Conservation (phyloP, 2,888 invertebrate genomes). For the Dimorphilus gyrociliatus region DNA sequence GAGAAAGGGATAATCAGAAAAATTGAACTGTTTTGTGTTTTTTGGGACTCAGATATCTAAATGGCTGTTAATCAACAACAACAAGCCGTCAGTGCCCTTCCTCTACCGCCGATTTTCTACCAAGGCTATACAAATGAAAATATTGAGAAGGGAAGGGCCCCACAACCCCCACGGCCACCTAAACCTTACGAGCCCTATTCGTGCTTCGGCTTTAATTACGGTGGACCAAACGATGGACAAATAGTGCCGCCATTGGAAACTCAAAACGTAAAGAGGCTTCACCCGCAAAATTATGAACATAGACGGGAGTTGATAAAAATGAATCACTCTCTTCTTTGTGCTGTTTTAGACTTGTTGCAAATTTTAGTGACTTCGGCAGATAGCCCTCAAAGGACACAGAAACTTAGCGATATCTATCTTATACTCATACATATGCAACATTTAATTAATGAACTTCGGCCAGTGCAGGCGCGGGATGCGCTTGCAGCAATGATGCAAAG, state of each 20-base stretch:
- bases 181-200: no score
- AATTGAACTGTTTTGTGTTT: no score
- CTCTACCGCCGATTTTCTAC: conserved; percentile 79
- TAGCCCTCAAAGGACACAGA: conserved; percentile 75
- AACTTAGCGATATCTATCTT: conserved; percentile 83
- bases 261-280: conserved; percentile 70
- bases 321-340: conserved; percentile 81
- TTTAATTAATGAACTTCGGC: conserved; percentile 88
- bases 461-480: conserved; percentile 89
- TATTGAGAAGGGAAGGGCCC: conserved; percentile 65
- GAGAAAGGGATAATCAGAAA: no score
- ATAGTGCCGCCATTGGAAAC: conserved; percentile 84
- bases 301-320: conserved; percentile 81
- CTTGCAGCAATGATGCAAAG: conserved; percentile 89
- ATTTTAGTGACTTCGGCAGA: conserved; percentile 77
- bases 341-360: conserved; percentile 82
- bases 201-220: no score
- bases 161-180: conserved; percentile 65
- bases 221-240: no score
- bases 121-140: conserved; percentile 85
- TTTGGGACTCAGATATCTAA: no score
- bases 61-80: no score
- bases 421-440: conserved; percentile 99
- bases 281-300: conserved; percentile 86
- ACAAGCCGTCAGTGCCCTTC: conserved; percentile 71